Conservation (phyloP, 1,140 invertebrate species). For the Procambarus virginalis region DNA sequence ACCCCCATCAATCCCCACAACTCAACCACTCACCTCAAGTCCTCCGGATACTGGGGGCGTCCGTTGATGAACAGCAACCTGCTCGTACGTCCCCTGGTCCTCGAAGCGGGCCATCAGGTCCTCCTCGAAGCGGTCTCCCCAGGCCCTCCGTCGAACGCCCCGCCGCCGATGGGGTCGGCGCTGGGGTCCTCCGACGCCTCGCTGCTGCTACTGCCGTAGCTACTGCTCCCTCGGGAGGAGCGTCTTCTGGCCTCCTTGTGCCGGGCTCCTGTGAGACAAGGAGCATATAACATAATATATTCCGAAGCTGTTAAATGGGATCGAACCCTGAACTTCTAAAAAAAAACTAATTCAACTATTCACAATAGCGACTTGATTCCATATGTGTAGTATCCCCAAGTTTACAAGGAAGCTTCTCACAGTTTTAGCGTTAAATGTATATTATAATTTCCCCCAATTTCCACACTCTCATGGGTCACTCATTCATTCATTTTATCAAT, state of each 20-base stretch:
- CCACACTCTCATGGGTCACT: no score
- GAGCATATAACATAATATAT: not conserved
- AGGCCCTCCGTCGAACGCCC: not conserved
- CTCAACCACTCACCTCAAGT: slow-evolving; percentile 36
- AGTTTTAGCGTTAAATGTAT: no score
- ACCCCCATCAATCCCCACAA: no score
- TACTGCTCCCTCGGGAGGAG: slow-evolving; percentile 61
- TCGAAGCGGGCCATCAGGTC: slow-evolving; percentile 23
- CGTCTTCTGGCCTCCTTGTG: slow-evolving; percentile 50
- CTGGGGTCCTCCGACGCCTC: slow-evolving; percentile 45
- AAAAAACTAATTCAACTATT: no score
- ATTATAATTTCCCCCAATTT: no score
- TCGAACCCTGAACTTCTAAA: no score
- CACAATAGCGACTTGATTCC: no score
- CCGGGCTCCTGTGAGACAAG: slow-evolving; percentile 28
- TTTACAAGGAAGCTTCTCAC: no score
- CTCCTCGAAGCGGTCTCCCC: slow-evolving; percentile 4
- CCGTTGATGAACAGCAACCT: slow-evolving; percentile 70
- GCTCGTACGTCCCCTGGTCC: slow-evolving; percentile 67
- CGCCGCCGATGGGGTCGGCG: not conserved
- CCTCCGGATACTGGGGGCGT: slow-evolving; percentile 68
- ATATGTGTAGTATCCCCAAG: no score
- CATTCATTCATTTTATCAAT: no score
- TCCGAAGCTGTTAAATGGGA: no score
- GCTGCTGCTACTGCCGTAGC: slow-evolving; percentile 58